Evolutionary conservation across 2,888 invertebrate genomes (phyloP), one percentile per base, ranked within the genome.

Genomic region (Lissocephala sabroskyi): DNA sequence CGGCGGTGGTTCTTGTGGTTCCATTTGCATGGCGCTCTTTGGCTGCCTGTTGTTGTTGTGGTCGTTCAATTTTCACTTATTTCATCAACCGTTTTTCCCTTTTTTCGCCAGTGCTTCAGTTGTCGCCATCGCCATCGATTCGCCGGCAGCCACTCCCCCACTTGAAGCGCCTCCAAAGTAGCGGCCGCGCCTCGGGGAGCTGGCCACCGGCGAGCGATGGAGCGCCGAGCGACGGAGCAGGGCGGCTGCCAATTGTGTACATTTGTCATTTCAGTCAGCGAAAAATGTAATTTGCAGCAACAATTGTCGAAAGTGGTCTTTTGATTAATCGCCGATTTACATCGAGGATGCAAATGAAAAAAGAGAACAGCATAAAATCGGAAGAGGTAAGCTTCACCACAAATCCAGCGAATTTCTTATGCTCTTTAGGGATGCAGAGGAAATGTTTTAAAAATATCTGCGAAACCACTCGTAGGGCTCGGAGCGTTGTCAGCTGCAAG

Each of bases 271-370:
- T 56, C 57, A 56, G 52, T 55, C 49, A 47, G 49, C 49, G 45
- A 45, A 52, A 54, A 60, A 49, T 60, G 60, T 56, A 56, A 56
- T 60, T 60, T 48, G 45, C 59, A 41, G 52, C 60, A 59, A 60
- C 60, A 60, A 60, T 60, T 52, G 60, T 11, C 32, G 41, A 52
- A 59, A 59, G 56, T 59, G 60, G 56, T 49, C 56, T 52, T 60
- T 59, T 60, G 59, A 56, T 60, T 60, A 60, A 60, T 59, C 50
- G 60, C 46, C 60, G 59, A 52, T 59, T 60, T 56, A 49, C 60
- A 56, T 59, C 52, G 59, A 42, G 47, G 53, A 54, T 26, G 2
- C n/a, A 33, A 33, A 13, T 2, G 18, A 26, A 28, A 18, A 26
- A n/a, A 36, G 28, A 18, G 23, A n/a, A 13, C n/a, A 3, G 5